Evolutionary conservation across 2,888 invertebrate species (phyloP), one percentile per base, ranked within the genome.

Genomic region (Hedychridium roseum): DNA sequence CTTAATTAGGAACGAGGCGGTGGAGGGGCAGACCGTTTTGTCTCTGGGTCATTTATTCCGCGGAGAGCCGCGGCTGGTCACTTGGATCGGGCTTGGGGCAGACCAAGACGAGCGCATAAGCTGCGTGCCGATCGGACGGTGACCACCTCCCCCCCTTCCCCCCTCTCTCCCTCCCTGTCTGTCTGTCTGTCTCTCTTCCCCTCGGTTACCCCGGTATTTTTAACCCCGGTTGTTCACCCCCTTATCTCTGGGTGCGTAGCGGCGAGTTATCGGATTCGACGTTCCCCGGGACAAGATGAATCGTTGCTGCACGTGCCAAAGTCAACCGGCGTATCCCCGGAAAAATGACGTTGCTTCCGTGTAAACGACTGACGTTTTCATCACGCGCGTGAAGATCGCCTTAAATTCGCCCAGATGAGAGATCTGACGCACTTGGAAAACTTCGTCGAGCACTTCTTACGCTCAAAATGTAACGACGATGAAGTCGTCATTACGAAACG

Each of bases 161-260:
- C 31, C 32, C 32, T 32, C 43, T 39, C 18, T 26, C 12, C 18
- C 28, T 49, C 47, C 43, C 43, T 43, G 47, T 53, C 39, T 42
- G 27, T 42, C 38, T 50, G 38, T 43, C 39, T 28, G 11, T 28
- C 50, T 35, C 47, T 50, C 42, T 50, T 37, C 38, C 50, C 36
- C 57, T 63, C 57, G 57, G 47, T 48, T 59, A 57, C 57, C 64
- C 40, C 57, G 59, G 72, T 78, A 78, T 78, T 78, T 78, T 77
- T 78, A 78, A 69, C 74, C 60, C 60, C 67, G 75, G 76, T 78
- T 78, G 71, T 78, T 78, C 76, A 78, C 77, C 77, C 67, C 63
- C 64, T 73, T 68, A 68, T 70, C 66, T 66, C 61, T 62, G 61
- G 65, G 63, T 64, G n/a, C n/a, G n/a, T n/a, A n/a, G n/a, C n/a